phyloP scores from a whole-genome alignment of 1,140 invertebrate species.

The Anthonomus grandis region DNA sequence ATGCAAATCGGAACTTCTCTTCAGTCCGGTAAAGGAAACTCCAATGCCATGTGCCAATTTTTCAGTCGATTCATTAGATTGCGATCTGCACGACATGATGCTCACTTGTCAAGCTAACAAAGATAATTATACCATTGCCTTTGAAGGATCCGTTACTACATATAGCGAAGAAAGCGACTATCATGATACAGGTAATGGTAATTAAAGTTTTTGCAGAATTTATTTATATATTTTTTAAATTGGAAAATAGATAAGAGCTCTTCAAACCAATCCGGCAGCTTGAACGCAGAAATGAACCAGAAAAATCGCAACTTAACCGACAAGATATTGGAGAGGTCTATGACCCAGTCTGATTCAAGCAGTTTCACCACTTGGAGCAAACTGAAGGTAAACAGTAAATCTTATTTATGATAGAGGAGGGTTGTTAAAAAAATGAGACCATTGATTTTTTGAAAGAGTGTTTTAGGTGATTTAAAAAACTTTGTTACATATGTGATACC shows the following conservation, averaged over 20 bases:
- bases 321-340: conserved; percentile 60
- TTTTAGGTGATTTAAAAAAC: no score
- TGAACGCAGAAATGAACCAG: conserved; percentile 7
- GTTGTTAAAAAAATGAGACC: no score
- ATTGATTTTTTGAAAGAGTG: no score
- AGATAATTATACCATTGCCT: conserved; percentile 92
- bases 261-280: conserved; percentile 17
- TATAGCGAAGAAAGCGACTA: conserved; percentile 82
- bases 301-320: conserved; percentile 9
- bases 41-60: conserved; percentile 68
- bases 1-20: conserved; percentile 84
- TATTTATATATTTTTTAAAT: not conserved
- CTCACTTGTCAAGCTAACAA: conserved; percentile 87
- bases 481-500: no score
- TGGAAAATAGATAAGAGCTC: conserved; percentile 43
- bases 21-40: conserved; percentile 86
- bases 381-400: conserved; percentile 60
- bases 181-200: conserved; percentile 56
- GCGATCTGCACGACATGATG: conserved; percentile 79
- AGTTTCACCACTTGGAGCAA: conserved; percentile 82
- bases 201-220: not conserved
- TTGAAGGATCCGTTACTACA: conserved; percentile 82
- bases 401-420: no score
- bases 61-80: conserved; percentile 87
- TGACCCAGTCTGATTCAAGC: conserved; percentile 78